phyloP scores from a whole-genome alignment of 2,888 invertebrate species.

The Pogonocherus hispidulus region DNA sequence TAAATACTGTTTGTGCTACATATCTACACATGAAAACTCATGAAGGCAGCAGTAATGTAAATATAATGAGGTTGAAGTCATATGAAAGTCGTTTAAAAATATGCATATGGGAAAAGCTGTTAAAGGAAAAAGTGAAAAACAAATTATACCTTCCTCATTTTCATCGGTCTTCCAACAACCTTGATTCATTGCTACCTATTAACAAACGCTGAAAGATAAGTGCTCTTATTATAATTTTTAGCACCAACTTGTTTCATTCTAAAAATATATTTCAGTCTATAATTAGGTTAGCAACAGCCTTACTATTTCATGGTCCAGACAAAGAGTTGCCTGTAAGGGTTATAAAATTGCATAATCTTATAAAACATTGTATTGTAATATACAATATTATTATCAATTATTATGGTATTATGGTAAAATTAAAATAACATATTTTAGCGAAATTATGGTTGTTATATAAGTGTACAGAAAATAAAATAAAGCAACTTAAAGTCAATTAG shows the following conservation, averaged over 20 bases:
- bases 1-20: neutral
- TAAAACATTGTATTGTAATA: too few species aligned
- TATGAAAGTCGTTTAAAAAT: slow-evolving; percentile 38
- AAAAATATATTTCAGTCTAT: slow-evolving; percentile 42
- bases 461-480: too few species aligned
- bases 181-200: slow-evolving; percentile 58
- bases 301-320: neutral
- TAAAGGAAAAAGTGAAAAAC: slow-evolving; percentile 8
- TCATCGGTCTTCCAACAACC: slow-evolving; percentile 67
- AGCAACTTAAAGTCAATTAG: too few species aligned
- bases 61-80: slow-evolving; percentile 13
- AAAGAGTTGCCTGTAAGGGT: neutral
- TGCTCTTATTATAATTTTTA: slow-evolving; percentile 36
- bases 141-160: slow-evolving; percentile 66
- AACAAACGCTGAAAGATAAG: slow-evolving; percentile 17
- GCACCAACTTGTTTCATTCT: slow-evolving; percentile 37
- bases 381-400: too few species aligned
- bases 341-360: neutral
- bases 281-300: slow-evolving; percentile 28
- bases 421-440: too few species aligned
- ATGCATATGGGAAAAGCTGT: slow-evolving; percentile 29
- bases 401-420: too few species aligned
- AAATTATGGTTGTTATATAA: too few species aligned
- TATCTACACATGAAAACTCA: neutral
- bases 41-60: neutral